phyloP scores from a whole-genome alignment of 1,140 invertebrate genomes.

The Hetaerina americana region DNA sequence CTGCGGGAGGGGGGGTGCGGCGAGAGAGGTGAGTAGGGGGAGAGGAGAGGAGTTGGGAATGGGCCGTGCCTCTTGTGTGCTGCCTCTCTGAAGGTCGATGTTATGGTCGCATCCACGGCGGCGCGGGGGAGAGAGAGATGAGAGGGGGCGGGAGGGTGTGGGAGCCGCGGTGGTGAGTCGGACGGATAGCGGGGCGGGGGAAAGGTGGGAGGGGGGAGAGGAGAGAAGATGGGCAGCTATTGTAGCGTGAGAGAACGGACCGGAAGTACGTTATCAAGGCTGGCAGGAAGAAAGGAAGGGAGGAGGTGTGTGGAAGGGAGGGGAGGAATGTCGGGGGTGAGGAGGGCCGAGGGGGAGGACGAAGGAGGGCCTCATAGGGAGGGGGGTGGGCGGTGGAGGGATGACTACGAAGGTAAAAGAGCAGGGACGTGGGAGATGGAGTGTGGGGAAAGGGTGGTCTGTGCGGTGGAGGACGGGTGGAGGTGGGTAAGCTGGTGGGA shows the following conservation, averaged over 20 bases:
- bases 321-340: background rate
- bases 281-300: background rate
- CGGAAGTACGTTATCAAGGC: background rate
- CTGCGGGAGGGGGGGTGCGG: too few species aligned
- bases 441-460: too few species aligned
- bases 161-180: background rate
- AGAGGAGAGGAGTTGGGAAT: background rate
- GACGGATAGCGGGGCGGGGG: too few species aligned
- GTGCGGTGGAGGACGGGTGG: too few species aligned
- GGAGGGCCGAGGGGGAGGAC: background rate
- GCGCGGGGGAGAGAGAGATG: background rate
- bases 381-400: too few species aligned
- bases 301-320: background rate
- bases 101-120: background rate
- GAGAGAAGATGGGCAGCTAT: background rate
- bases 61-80: background rate
- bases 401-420: too few species aligned
- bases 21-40: background rate
- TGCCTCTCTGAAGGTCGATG: background rate
- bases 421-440: too few species aligned
- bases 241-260: background rate
- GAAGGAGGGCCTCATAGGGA: background rate
- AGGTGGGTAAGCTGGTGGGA: too few species aligned
- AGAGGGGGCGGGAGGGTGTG: background rate
- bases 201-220: background rate